phyloP scores from a whole-genome alignment of 23 tunicate species.

The Halocynthia aurantium region DNA sequence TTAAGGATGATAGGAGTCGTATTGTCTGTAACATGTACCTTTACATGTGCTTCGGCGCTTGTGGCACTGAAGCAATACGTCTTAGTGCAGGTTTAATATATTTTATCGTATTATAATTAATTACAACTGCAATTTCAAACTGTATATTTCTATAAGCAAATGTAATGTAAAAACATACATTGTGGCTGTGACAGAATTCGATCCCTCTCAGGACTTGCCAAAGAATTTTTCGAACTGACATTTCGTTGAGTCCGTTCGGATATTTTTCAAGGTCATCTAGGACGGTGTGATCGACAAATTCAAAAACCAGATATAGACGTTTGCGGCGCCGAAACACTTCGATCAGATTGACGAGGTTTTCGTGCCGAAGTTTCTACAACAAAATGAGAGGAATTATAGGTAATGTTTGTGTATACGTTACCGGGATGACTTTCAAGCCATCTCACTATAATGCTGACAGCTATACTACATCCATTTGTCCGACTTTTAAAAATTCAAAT shows the following conservation, averaged over 20 bases:
- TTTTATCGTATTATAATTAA: no score
- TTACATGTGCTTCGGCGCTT: no score
- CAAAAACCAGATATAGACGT: constrained; percentile 93
- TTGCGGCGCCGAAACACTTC: constrained; percentile 92
- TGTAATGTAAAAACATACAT: constrained; percentile 40
- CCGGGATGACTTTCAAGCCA: no score
- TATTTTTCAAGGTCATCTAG: constrained; percentile 93
- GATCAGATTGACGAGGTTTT: constrained; percentile 90
- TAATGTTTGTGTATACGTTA: background rate
- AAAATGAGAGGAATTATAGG: background rate
- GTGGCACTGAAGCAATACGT: background rate
- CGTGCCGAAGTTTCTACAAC: constrained; percentile 92
- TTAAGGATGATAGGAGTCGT: no score
- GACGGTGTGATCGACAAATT: constrained; percentile 98
- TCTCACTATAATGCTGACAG: no score
- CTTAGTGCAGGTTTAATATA: background rate
- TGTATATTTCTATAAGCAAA: no score
- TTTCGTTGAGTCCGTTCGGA: constrained; percentile 82
- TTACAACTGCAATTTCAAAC: no score
- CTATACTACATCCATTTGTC: no score
- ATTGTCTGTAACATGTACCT: no score
- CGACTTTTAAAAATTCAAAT: no score
- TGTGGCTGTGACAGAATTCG: constrained; percentile 95
- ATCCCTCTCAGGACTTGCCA: constrained; percentile 98
- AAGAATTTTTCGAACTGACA: constrained; percentile 73